Conservation (phyloP, 2,888 invertebrate genomes). For the Ormyrus pomaceus region DNA sequence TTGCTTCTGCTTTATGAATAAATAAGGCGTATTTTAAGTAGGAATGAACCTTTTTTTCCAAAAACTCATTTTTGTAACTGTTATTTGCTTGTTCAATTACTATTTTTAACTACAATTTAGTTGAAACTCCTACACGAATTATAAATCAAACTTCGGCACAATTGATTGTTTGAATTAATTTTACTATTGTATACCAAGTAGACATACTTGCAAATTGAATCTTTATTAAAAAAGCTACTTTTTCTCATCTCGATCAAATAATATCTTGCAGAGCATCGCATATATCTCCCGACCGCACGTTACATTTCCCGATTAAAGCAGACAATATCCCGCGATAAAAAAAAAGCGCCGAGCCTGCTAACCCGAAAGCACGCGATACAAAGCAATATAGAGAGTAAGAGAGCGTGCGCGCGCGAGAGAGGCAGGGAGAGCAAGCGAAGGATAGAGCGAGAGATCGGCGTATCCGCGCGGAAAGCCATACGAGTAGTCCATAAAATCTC, state of each 20-base stretch:
- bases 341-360: background rate
- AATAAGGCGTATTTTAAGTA: too few species aligned
- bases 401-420: background rate
- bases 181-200: background rate
- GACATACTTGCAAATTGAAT: too few species aligned
- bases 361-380: background rate
- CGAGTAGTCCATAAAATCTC: constrained; percentile 51
- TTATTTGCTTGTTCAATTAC: too few species aligned
- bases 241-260: too few species aligned
- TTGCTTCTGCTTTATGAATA: too few species aligned
- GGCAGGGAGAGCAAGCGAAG: background rate
- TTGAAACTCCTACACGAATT: too few species aligned
- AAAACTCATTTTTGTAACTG: too few species aligned
- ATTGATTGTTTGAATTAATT: background rate
- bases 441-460: background rate
- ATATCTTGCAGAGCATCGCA: background rate
- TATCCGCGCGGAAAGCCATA: constrained; percentile 5
- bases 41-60: too few species aligned
- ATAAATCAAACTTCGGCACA: too few species aligned
- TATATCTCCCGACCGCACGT: background rate
- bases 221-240: too few species aligned
- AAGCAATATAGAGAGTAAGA: background rate
- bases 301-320: constrained; percentile 19
- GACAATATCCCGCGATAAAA: background rate
- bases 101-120: too few species aligned